Evolutionary conservation across 1,140 invertebrate species (phyloP), one percentile per base, ranked within the genome.

Genomic region (Apolygus lucorum): DNA sequence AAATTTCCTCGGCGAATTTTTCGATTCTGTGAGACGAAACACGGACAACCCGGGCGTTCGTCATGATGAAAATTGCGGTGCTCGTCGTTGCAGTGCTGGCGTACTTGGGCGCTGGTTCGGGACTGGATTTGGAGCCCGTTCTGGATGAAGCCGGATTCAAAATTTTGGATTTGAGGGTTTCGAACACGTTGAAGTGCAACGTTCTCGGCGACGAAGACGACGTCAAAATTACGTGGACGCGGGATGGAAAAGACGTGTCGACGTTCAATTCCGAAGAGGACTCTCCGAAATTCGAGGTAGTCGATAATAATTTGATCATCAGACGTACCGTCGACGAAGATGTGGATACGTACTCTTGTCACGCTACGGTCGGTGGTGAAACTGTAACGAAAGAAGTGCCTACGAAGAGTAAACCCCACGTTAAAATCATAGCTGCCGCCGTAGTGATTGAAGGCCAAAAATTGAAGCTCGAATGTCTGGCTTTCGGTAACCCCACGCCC

Each of bases 361-460:
- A 59, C 8, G 22, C 22, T 4, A 59, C 11, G 4, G 13, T 4
- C 22, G 13, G 22, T 4, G 54, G 54, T 17, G 54, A 59, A 13
- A 11, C 11, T 11, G 22, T 59, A 4, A 4, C 22, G 11, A 59
- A 24, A 24, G 54, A 59, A 21, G 22, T 59, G 8, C 8, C 8
- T 11, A 42, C 82, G 76, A 70, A 75, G 84, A 88, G 82, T 63
- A 83, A 81, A 68, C 83, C 88, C 67, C 71, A 78, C 66, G 82
- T 84, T 22, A 79, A 81, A 76, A 78, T 90, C 76, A 80, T 81
- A 52, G 76, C 82, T 71, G 84, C 86, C 78, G 79, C 81, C 59
- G 89, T 84, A 77, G 86, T 90, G 52, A 86, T 91, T 54, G 90
- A 93, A 79, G 88, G 88, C 49, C 88, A 91, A 76, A 88, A 86